phyloP scores from a whole-genome alignment of 2,888 invertebrate genomes.

The Trichogramma evanescens region DNA sequence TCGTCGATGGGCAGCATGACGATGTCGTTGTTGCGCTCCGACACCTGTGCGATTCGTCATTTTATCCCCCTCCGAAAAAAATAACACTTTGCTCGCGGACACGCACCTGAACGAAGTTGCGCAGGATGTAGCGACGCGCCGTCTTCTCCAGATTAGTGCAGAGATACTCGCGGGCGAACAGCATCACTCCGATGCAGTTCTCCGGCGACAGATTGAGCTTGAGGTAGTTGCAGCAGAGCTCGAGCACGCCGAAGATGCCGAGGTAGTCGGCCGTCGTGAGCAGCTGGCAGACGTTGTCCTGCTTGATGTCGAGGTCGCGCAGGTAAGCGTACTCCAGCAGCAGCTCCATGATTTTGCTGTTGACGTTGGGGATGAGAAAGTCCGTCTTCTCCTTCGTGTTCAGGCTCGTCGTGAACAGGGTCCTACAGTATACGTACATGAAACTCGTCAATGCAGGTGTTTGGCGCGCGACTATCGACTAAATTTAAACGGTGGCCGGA shows the following conservation, averaged over 20 bases:
- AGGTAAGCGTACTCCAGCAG: slow-evolving; percentile 82
- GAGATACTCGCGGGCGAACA: slow-evolving; percentile 72
- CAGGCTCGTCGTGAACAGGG: slow-evolving; percentile 75
- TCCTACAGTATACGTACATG: slow-evolving; percentile 49
- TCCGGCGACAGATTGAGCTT: slow-evolving; percentile 61
- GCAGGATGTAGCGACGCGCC: slow-evolving; percentile 65
- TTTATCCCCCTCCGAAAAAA: no score
- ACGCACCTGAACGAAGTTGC: slow-evolving; percentile 62
- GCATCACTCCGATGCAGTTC: slow-evolving; percentile 79
- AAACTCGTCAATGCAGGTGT: neutral
- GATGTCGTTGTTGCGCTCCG: slow-evolving; percentile 67
- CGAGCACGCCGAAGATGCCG: slow-evolving; percentile 72
- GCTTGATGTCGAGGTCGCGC: slow-evolving; percentile 66
- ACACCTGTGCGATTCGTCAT: slow-evolving; percentile 47
- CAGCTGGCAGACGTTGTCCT: slow-evolving; percentile 73
- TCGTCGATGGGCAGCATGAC: slow-evolving; percentile 66
- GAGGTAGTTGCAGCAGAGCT: slow-evolving; percentile 74
- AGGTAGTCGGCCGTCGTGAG: slow-evolving; percentile 84
- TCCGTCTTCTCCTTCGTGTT: slow-evolving; percentile 63
- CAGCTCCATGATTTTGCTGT: slow-evolving; percentile 67
- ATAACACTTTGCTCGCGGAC: neutral
- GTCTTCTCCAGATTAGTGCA: slow-evolving; percentile 65
- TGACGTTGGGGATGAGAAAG: slow-evolving; percentile 70
- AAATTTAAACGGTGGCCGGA: slow-evolving; percentile 47
- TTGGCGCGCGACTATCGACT: neutral